phyloP scores from a whole-genome alignment of 2,888 invertebrate species.

The Morpho deidamia region DNA sequence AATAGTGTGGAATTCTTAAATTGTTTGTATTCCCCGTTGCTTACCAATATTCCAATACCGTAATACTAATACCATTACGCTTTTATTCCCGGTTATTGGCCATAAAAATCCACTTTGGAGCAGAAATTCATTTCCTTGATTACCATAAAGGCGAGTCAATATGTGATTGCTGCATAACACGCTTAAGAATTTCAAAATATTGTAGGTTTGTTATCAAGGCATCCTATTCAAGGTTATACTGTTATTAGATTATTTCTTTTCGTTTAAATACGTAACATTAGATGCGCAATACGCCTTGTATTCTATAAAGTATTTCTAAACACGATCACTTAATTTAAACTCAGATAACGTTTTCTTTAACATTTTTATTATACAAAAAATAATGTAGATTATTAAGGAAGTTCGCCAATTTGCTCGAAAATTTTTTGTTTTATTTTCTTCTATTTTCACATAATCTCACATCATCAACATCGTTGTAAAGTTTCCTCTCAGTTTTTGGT shows the following conservation, averaged over 20 bases:
- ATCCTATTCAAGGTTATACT: too few relatives aligned
- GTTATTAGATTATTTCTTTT: too few relatives aligned
- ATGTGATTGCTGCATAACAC: not conserved
- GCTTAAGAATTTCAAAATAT: too few relatives aligned
- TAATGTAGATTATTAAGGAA: slow-evolving; percentile 7
- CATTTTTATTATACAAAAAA: not conserved
- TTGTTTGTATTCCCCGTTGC: not conserved
- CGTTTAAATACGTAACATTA: too few relatives aligned
- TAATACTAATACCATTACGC: not conserved
- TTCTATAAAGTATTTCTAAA: too few relatives aligned
- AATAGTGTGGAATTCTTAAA: not conserved
- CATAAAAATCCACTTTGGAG: slow-evolving; percentile 10
- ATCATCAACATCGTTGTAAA: not conserved
- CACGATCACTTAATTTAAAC: too few relatives aligned
- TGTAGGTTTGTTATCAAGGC: too few relatives aligned
- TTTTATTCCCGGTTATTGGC: slow-evolving; percentile 9
- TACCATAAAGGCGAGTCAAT: slow-evolving; percentile 8
- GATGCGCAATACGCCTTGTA: too few relatives aligned
- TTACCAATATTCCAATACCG: too few relatives aligned
- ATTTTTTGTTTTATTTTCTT: not conserved
- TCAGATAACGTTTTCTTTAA: too few relatives aligned
- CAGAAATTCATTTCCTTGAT: slow-evolving; percentile 13
- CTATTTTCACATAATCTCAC: not conserved
- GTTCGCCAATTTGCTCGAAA: slow-evolving; percentile 1
- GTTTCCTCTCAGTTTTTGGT: slow-evolving; percentile 1